Conservation (phyloP, 2,888 invertebrate species). For the Eupithecia vulgata region DNA sequence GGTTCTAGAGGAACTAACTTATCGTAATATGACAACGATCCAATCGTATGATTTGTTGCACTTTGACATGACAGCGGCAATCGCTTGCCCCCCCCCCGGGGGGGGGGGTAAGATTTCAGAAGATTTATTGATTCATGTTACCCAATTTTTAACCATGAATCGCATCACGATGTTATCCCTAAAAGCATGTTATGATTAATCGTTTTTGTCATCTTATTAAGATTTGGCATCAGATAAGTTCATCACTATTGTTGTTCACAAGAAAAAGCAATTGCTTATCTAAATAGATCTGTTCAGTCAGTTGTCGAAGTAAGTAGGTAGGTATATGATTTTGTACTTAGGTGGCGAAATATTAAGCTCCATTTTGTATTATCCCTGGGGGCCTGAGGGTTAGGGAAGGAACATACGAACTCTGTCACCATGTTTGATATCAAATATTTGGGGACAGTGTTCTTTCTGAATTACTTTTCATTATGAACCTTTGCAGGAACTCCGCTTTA, state of each 20-base stretch:
- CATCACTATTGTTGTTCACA: conserved; percentile 7
- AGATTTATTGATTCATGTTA: too few species aligned
- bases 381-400: conserved; percentile 67
- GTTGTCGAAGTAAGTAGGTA: not conserved
- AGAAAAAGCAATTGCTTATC: conserved; percentile 31
- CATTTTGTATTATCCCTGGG: conserved; percentile 68
- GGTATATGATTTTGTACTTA: not conserved
- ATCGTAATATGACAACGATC: too few species aligned
- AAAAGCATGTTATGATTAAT: conserved; percentile 21
- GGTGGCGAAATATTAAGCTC: conserved; percentile 62
- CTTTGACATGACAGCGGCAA: too few species aligned
- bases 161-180: not conserved
- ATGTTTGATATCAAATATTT: conserved; percentile 61
- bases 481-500: conserved; percentile 15
- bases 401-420: conserved; percentile 56
- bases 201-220: conserved; percentile 8
- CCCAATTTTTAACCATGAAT: not conserved
- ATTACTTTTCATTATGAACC: conserved; percentile 44
- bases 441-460: conserved; percentile 48
- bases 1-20: too few species aligned
- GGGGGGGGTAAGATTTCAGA: too few species aligned
- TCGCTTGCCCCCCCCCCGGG: too few species aligned
- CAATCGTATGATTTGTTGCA: too few species aligned
- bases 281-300: conserved; percentile 28
- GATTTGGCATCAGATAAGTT: conserved; percentile 33